A percentile compares a stretch with the other conserved stretches of the same genome.
These are phyloP conservation scores for Gouania willdenowi DNA, from an alignment of 2,797 vertebrate species.

Conservation along the genomic window DNA sequence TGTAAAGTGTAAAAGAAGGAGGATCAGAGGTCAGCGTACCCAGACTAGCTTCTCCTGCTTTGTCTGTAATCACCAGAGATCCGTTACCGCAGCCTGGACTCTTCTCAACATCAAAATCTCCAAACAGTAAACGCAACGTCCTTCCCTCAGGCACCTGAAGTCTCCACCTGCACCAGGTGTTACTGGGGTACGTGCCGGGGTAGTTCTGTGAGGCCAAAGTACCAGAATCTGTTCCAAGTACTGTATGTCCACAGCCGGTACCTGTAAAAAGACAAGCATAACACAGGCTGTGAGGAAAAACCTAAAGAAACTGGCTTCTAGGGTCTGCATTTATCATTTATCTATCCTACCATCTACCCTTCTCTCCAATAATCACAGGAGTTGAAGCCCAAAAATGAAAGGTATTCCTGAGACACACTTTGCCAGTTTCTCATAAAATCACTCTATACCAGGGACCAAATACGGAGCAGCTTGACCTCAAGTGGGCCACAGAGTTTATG, in stretches of 20 bases:
- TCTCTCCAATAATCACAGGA: too few relatives aligned
- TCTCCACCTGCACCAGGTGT: conserved; percentile 77
- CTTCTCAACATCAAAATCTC: conserved; percentile 82
- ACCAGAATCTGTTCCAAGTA: conserved; percentile 77
- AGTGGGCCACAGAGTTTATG: too few relatives aligned
- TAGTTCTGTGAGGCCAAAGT: conserved; percentile 85
- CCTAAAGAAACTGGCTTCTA: too few relatives aligned
- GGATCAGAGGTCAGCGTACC: conserved; percentile 62
- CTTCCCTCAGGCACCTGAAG: conserved; percentile 65
- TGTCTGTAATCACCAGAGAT: conserved; percentile 73
- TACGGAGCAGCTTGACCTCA: too few relatives aligned
- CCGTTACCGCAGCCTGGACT: conserved; percentile 74
- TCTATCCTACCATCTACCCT: too few relatives aligned
- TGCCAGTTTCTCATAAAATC: too few relatives aligned
- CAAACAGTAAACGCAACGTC: conserved; percentile 76
- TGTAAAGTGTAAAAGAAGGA: too few relatives aligned
- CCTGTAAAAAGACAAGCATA: conserved; percentile 54
- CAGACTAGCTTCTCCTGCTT: conserved; percentile 43
- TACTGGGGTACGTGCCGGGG: conserved; percentile 84
- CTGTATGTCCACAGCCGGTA: conserved; percentile 81
- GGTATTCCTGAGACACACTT: too few relatives aligned
- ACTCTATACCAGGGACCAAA: too few relatives aligned
- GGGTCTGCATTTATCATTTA: too few relatives aligned
- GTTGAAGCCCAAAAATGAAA: too few relatives aligned
- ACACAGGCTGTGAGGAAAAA: not conserved